These are phyloP conservation scores for Keiferia lycopersicella DNA, from an alignment of 2,888 invertebrate genomes.

Conservation along the genomic window DNA sequence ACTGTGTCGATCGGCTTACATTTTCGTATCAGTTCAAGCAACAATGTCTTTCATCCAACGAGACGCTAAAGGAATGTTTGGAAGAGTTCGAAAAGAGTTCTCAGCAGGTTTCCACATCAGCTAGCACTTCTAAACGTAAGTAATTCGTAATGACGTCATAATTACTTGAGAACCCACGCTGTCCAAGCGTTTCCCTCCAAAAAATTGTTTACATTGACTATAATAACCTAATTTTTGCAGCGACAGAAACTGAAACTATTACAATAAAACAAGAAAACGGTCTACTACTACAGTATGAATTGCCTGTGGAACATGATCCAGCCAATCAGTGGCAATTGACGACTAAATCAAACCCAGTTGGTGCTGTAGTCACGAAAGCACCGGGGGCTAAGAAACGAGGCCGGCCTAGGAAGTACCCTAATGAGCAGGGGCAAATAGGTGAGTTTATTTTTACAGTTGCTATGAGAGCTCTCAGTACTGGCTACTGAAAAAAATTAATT, in stretches of 20 bases:
- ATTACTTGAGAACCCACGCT: not conserved
- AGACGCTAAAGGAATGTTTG: constrained; percentile 74
- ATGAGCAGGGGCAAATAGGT: constrained; percentile 75
- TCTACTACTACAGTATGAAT: constrained; percentile 70
- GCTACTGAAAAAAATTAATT: too few relatives aligned
- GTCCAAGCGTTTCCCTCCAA: not conserved
- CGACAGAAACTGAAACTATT: constrained; percentile 69
- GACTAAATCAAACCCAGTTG: constrained; percentile 50
- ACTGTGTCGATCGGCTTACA: constrained; percentile 74
- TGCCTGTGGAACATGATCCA: constrained; percentile 75
- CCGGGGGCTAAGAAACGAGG: constrained; percentile 69
- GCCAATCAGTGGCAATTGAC: constrained; percentile 66
- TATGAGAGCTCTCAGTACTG: too few relatives aligned
- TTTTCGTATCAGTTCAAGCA: constrained; percentile 76
- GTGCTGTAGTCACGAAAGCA: constrained; percentile 66
- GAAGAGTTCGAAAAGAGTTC: constrained; percentile 72
- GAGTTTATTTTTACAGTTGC: constrained; percentile 26
- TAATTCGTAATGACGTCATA: not conserved
- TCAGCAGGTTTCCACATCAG: constrained; percentile 52
- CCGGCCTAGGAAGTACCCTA: constrained; percentile 74
- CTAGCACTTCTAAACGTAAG: constrained; percentile 43
- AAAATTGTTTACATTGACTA: not conserved
- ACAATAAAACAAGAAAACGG: constrained; percentile 80
- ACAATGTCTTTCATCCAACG: constrained; percentile 73
- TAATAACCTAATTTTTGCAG: constrained; percentile 36